Conservation (phyloP, 92 coral and sea anemone genomes). For the Phymanthus crucifer region DNA sequence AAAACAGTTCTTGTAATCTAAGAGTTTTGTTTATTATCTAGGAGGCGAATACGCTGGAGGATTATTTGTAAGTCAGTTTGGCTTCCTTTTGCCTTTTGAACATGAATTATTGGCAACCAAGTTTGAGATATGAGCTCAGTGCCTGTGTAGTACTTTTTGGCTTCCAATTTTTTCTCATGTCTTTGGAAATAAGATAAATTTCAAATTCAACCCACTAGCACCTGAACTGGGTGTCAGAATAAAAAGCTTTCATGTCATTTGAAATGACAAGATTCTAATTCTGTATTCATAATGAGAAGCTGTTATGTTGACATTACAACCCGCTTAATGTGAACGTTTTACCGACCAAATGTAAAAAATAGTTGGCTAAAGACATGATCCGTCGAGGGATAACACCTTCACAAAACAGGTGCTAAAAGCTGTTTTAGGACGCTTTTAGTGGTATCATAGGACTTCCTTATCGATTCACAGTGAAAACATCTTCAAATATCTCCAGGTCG, state of each 20-base stretch:
- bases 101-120: too few species aligned
- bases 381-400: background rate
- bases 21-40: background rate
- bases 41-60: too few species aligned
- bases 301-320: slow-evolving; percentile 5
- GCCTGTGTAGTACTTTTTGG: too few species aligned
- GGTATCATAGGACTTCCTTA: background rate
- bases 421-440: background rate
- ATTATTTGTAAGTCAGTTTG: too few species aligned
- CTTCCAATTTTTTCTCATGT: background rate
- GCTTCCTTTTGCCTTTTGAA: too few species aligned
- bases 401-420: slow-evolving; percentile 1
- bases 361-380: background rate
- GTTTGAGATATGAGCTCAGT: too few species aligned
- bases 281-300: background rate
- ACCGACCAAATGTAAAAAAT: background rate
- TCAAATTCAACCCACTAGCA: background rate
- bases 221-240: background rate
- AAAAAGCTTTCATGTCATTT: background rate
- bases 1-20: background rate
- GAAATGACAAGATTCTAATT: background rate
- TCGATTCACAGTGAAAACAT: background rate
- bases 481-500: background rate
- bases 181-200: background rate
- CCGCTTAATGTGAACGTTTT: background rate